A percentile compares a stretch with the other conserved stretches of the same genome.
These are phyloP conservation scores for Poecilia picta DNA, from an alignment of 2,797 vertebrate species.

Conservation along the genomic window DNA sequence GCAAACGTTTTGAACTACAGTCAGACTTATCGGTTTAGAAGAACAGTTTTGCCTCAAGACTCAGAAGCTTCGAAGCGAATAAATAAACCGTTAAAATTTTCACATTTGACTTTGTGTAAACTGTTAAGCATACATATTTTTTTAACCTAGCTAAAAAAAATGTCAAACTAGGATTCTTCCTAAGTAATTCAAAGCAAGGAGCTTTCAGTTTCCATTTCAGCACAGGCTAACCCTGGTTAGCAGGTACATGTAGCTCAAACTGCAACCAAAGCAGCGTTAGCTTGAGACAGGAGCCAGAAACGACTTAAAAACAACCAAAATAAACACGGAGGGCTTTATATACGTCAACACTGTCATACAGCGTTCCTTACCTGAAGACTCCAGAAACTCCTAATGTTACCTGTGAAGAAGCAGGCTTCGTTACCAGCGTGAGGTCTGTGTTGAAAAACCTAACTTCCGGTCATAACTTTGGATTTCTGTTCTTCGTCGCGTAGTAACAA, in stretches of 20 bases:
- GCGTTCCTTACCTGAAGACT: constrained; percentile 51
- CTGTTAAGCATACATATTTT: too few species aligned
- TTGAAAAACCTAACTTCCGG: constrained; percentile 55
- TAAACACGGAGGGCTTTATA: not conserved
- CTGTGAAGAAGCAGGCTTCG: constrained; percentile 31
- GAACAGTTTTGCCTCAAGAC: not conserved
- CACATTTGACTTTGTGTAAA: not conserved
- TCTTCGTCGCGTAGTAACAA: constrained; percentile 2
- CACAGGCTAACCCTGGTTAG: constrained; percentile 50
- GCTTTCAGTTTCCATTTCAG: constrained; percentile 28
- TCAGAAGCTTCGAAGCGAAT: not conserved
- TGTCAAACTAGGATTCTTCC: not conserved
- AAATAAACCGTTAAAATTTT: not conserved
- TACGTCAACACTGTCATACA: not conserved
- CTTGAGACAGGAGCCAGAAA: not conserved
- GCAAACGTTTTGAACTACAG: not conserved
- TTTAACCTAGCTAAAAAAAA: not conserved
- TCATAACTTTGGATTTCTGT: constrained; percentile 56
- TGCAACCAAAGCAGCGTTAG: not conserved
- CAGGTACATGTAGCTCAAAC: constrained; percentile 33
- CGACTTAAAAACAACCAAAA: accelerated
- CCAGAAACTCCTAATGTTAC: constrained; percentile 23
- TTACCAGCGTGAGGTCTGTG: constrained; percentile 54
- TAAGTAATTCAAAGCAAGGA: not conserved
- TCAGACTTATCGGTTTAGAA: not conserved